Evolutionary conservation across 2,113 vertebrate species (phyloP).

Genomic region (Genyomyrus donnyi): DNA sequence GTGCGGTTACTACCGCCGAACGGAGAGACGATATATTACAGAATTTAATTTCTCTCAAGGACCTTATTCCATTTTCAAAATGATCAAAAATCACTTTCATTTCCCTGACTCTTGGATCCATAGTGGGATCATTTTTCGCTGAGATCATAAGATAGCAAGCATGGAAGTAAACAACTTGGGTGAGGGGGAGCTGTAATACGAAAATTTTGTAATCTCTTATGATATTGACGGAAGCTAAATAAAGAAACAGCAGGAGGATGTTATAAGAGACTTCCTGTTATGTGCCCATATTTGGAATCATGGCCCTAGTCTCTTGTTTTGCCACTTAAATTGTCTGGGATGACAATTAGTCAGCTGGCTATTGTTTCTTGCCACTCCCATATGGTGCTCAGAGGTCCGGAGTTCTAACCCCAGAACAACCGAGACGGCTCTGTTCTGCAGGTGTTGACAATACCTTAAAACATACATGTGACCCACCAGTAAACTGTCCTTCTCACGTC

Average conservation of each 20-base stretch:
- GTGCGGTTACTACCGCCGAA: slow-evolving; percentile 39
- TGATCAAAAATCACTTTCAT: slow-evolving; percentile 37
- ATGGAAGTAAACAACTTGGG: background rate
- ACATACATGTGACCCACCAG: slow-evolving; percentile 27
- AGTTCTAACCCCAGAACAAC: background rate
- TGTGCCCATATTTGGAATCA: slow-evolving; percentile 6
- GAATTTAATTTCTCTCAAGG: slow-evolving; percentile 54
- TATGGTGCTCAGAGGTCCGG: background rate
- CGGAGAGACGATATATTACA: slow-evolving; percentile 51
- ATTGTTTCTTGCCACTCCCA: background rate
- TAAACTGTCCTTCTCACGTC: slow-evolving; percentile 47
- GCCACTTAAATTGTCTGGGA: slow-evolving; percentile 11
- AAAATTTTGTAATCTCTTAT: slow-evolving; percentile 38
- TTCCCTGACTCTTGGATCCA: slow-evolving; percentile 30
- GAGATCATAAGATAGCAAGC: background rate
- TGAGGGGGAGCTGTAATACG: background rate
- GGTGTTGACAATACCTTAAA: slow-evolving; percentile 43
- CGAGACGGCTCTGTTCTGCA: slow-evolving; percentile 22
- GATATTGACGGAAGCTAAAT: background rate
- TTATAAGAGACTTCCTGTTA: slow-evolving; percentile 2
- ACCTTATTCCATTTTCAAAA: slow-evolving; percentile 42
- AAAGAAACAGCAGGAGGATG: slow-evolving; percentile 32
- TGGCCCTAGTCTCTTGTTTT: slow-evolving; percentile 6
- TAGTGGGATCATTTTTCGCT: slow-evolving; percentile 16
- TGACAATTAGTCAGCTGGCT: slow-evolving; percentile 22